Evolutionary conservation across 2,888 invertebrate genomes (phyloP).

Genomic region (Falcaria lacertinaria): DNA sequence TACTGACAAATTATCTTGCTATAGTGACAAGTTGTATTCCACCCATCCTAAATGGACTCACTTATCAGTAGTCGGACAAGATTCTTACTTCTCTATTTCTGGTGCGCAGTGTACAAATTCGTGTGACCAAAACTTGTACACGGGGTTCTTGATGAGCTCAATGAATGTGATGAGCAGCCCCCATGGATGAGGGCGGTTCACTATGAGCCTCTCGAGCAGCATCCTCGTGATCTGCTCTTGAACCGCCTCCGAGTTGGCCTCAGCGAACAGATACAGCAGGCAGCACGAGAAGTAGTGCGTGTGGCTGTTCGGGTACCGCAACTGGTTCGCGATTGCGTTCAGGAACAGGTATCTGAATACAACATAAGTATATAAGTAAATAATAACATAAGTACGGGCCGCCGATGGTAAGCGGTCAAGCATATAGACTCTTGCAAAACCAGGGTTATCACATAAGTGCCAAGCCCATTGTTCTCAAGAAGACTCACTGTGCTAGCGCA

Average conservation of each 20-base stretch:
- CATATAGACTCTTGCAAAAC: too few species aligned
- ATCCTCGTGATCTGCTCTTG: conserved; percentile 99
- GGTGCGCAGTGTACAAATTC: conserved; percentile 99
- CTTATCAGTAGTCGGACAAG: neutral
- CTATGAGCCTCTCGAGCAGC: conserved; percentile 96
- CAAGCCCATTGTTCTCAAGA: too few species aligned
- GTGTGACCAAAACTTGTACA: conserved; percentile 99
- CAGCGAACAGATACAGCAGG: conserved; percentile 96
- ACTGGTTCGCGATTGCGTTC: conserved; percentile 98
- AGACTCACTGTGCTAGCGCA: too few species aligned
- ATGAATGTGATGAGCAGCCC: conserved; percentile 99
- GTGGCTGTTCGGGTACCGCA: conserved; percentile 99
- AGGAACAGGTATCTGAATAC: conserved; percentile 92
- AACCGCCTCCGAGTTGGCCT: conserved; percentile 97
- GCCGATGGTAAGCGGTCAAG: too few species aligned
- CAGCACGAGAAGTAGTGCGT: conserved; percentile 99
- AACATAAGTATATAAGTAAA: neutral
- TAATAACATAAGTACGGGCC: too few species aligned
- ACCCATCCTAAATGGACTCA: too few species aligned
- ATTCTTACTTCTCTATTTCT: conserved; percentile 97
- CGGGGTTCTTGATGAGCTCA: conserved; percentile 98
- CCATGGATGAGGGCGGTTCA: conserved; percentile 99
- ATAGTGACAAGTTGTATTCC: too few species aligned
- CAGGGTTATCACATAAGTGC: too few species aligned
- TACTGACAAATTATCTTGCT: too few species aligned